phyloP scores from a whole-genome alignment of 2,113 vertebrate genomes.

The Panthera tigris region DNA sequence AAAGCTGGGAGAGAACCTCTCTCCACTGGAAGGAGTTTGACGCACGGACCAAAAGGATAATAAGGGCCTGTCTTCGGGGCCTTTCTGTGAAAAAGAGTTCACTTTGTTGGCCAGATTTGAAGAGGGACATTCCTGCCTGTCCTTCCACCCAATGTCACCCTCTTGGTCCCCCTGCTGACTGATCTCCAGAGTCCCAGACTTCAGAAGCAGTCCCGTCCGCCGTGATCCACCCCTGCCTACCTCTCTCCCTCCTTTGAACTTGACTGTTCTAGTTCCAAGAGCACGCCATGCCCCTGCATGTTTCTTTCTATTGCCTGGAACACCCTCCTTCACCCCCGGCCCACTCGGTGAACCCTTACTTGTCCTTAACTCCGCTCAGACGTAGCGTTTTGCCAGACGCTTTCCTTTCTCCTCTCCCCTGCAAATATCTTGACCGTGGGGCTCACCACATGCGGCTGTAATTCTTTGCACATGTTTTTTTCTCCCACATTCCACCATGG shows the following conservation, averaged over 20 bases:
- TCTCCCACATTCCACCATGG: neutral
- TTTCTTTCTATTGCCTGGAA: neutral
- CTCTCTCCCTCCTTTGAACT: neutral
- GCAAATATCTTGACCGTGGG: neutral
- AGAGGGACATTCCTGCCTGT: neutral
- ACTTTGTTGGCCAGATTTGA: neutral
- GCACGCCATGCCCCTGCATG: neutral
- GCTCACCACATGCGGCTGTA: neutral
- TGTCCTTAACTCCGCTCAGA: neutral
- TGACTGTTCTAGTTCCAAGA: neutral
- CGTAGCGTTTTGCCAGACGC: neutral
- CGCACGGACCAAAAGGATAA: neutral
- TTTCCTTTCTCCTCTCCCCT: neutral
- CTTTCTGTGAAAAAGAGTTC: neutral
- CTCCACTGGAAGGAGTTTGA: neutral
- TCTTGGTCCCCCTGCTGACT: neutral
- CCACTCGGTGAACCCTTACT: neutral
- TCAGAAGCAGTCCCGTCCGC: neutral
- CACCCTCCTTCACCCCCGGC: neutral
- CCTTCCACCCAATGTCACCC: neutral
- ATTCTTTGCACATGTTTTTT: slow-evolving; percentile 21
- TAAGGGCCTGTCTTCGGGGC: neutral
- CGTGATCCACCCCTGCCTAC: no score
- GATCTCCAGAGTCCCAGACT: neutral
- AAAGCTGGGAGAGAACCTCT: neutral